Conservation (phyloP, 1,140 invertebrate species). For the Drosophila obscura region DNA sequence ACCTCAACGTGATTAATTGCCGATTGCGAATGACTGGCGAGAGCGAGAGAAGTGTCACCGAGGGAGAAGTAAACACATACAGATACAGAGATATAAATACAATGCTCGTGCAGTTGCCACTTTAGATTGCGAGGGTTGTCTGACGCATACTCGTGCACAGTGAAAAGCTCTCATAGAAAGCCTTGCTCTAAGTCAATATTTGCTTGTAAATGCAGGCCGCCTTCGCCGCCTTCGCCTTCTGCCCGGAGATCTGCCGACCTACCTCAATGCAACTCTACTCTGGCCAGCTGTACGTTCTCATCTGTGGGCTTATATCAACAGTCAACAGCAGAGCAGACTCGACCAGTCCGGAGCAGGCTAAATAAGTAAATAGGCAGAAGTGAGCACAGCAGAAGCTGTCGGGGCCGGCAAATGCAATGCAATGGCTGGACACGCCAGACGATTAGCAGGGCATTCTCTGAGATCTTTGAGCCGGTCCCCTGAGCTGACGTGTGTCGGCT, state of each 20-base stretch:
- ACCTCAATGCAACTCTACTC: slow-evolving; percentile 53
- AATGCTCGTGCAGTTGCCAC: not conserved
- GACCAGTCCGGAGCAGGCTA: slow-evolving; percentile 9
- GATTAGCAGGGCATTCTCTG: slow-evolving; percentile 28
- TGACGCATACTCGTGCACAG: not conserved
- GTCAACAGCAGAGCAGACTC: not conserved
- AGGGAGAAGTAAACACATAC: slow-evolving; percentile 43
- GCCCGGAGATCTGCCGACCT: slow-evolving; percentile 22
- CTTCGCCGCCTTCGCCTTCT: no score
- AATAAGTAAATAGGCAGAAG: slow-evolving; percentile 41
- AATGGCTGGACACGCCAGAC: slow-evolving; percentile 10
- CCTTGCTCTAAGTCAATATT: slow-evolving; percentile 35
- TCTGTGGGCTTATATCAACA: slow-evolving; percentile 8
- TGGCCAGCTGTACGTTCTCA: not conserved
- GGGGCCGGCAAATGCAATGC: slow-evolving; percentile 27
- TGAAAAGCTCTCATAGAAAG: slow-evolving; percentile 7
- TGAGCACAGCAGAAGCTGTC: slow-evolving; percentile 61
- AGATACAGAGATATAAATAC: not conserved
- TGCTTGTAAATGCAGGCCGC: slow-evolving; percentile 6
- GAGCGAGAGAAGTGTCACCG: not conserved
- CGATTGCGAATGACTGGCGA: slow-evolving; percentile 13
- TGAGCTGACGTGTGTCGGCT: slow-evolving; percentile 55
- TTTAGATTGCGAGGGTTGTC: slow-evolving; percentile 18
- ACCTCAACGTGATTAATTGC: slow-evolving; percentile 77
- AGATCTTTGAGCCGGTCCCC: slow-evolving; percentile 2